phyloP scores from a whole-genome alignment of 2,888 invertebrate genomes.

The Sminthurides aquaticus region DNA sequence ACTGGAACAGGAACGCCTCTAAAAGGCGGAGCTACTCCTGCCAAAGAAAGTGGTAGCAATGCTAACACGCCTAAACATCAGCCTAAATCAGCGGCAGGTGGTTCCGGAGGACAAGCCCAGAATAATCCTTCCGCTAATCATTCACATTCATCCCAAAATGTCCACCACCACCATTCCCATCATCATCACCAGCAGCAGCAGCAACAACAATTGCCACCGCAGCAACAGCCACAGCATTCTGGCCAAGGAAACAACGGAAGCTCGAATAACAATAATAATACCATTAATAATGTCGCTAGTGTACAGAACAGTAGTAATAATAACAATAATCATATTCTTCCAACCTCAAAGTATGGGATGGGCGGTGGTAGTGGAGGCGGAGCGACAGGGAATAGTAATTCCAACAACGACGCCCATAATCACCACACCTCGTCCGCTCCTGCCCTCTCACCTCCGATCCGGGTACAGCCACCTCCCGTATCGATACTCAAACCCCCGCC shows the following conservation, averaged over 20 bases:
- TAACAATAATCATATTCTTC: constrained; percentile 19
- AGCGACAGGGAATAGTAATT: not conserved
- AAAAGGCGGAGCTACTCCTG: not conserved
- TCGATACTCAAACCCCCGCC: constrained; percentile 39
- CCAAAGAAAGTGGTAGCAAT: not conserved
- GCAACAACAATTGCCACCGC: constrained; percentile 3
- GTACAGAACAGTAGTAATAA: constrained; percentile 12
- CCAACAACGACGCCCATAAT: constrained; percentile 4
- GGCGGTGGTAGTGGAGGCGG: too few relatives aligned
- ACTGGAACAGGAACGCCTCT: constrained; percentile 14
- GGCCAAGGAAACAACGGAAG: too few relatives aligned
- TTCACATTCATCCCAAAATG: too few relatives aligned
- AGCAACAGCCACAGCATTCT: constrained; percentile 3
- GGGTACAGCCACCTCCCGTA: constrained; percentile 32
- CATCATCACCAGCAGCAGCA: constrained; percentile 3
- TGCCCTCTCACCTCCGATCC: constrained; percentile 12
- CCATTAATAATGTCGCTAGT: not conserved
- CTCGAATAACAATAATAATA: constrained; percentile 11
- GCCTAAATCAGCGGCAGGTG: not conserved
- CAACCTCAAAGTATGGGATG: not conserved
- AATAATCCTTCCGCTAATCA: not conserved
- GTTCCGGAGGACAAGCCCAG: not conserved
- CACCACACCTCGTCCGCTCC: not conserved
- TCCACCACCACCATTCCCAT: constrained; percentile 6
- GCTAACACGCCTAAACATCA: not conserved